phyloP scores from a whole-genome alignment of 2,888 invertebrate genomes.

The Achlya flavicornis region DNA sequence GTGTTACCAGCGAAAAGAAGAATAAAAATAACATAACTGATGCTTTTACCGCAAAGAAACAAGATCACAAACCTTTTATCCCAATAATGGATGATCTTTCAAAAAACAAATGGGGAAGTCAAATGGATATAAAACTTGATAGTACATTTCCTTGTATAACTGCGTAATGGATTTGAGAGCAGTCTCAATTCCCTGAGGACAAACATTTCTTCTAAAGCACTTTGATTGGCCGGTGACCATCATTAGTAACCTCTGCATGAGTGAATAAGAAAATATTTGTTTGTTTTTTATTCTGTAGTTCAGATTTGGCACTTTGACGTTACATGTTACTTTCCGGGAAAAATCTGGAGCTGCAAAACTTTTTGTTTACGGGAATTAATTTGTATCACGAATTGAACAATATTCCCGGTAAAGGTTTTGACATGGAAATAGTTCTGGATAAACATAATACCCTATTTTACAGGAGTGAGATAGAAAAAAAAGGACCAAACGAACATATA shows the following conservation, averaged over 20 bases:
- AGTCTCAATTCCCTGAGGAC: constrained; percentile 46
- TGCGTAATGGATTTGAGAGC: constrained; percentile 63
- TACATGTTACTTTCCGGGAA: too few relatives aligned
- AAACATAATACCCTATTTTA: neutral
- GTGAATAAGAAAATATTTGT: neutral
- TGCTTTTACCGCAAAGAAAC: neutral
- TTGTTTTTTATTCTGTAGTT: too few relatives aligned
- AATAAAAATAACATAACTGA: neutral
- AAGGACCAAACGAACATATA: constrained; percentile 3
- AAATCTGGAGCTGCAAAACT: neutral
- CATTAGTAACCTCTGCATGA: constrained; percentile 33
- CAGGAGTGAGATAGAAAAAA: neutral
- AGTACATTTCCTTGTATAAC: constrained; percentile 50
- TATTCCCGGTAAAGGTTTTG: too few relatives aligned
- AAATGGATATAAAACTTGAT: constrained; percentile 58
- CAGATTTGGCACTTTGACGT: neutral
- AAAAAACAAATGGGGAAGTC: constrained; percentile 59
- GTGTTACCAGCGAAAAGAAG: neutral
- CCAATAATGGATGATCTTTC: constrained; percentile 66
- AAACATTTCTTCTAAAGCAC: constrained; percentile 54
- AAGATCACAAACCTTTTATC: constrained; percentile 53
- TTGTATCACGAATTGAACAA: neutral
- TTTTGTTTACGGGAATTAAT: too few relatives aligned
- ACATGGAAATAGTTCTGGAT: too few relatives aligned
- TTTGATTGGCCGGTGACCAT: constrained; percentile 49